These are phyloP conservation scores for Zelleria hepariella DNA, from an alignment of 2,888 invertebrate species.

Conservation along the genomic window DNA sequence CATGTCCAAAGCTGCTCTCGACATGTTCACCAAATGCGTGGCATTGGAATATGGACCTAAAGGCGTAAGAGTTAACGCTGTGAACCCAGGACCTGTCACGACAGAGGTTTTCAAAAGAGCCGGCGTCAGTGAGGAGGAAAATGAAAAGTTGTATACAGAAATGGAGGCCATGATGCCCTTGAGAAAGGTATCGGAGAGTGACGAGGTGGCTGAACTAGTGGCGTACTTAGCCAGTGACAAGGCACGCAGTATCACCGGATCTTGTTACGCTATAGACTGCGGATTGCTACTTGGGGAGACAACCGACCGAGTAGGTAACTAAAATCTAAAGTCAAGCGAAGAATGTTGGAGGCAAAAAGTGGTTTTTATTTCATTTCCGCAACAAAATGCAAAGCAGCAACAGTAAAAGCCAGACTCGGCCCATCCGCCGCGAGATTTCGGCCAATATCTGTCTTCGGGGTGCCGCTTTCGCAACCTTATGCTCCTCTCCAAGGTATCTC, in stretches of 20 bases:
- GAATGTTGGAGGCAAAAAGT: background rate
- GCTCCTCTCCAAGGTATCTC: background rate
- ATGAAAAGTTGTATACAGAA: constrained; percentile 27
- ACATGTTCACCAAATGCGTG: constrained; percentile 45
- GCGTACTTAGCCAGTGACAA: constrained; percentile 43
- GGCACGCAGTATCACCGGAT: constrained; percentile 43
- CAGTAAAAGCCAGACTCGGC: background rate
- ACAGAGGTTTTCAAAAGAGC: constrained; percentile 40
- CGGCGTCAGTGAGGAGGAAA: constrained; percentile 32
- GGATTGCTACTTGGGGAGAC: constrained; percentile 17
- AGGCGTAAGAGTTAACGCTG: constrained; percentile 48
- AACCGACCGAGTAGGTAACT: background rate
- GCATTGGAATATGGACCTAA: constrained; percentile 39
- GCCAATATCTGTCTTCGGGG: background rate
- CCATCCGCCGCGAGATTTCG: background rate
- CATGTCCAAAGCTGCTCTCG: constrained; percentile 52
- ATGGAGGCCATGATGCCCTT: constrained; percentile 31
- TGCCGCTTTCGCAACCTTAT: background rate
- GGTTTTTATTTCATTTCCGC: background rate
- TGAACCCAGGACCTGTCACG: constrained; percentile 48
- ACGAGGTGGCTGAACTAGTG: constrained; percentile 45
- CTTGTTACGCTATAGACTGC: constrained; percentile 33
- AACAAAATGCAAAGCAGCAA: background rate
- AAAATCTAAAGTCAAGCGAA: no score
- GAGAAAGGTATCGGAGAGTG: constrained; percentile 13